phyloP scores from a whole-genome alignment of 2,888 invertebrate genomes.

The Drosophila infuscata region DNA sequence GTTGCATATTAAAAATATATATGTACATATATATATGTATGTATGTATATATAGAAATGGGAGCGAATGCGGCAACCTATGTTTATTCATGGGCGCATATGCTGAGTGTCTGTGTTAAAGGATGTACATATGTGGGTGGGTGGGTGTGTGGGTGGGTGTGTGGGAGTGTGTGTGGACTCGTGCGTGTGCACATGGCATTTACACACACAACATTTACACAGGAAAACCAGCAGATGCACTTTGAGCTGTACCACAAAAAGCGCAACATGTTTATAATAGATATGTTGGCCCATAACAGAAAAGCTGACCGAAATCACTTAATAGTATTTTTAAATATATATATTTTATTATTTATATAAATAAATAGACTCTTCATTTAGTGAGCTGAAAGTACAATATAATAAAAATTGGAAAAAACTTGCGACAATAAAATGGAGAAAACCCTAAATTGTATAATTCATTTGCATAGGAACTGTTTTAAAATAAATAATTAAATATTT shows the following conservation, averaged over 20 bases:
- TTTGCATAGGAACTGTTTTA: neutral
- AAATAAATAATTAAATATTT: neutral
- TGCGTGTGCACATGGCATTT: constrained; percentile 29
- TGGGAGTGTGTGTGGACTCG: constrained; percentile 18
- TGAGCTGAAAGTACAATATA: neutral
- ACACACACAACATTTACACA: constrained; percentile 24
- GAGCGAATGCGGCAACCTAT: constrained; percentile 65
- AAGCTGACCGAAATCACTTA: neutral
- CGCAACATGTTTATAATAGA: constrained; percentile 16
- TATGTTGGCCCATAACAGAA: neutral
- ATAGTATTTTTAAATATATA: neutral
- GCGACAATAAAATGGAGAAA: neutral
- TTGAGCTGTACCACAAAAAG: constrained; percentile 12
- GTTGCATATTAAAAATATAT: constrained; percentile 5
- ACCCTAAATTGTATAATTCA: neutral
- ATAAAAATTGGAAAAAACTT: neutral
- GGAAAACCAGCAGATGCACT: constrained; percentile 26
- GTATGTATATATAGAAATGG: constrained; percentile 30
- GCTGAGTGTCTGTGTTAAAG: constrained; percentile 34
- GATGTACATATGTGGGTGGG: constrained; percentile 27
- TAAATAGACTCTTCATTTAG: neutral
- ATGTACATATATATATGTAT: constrained; percentile 18
- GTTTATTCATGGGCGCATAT: constrained; percentile 75
- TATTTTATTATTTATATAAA: neutral
- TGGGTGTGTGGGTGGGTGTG: constrained; percentile 13